Percentiles rank a stretch among this genome's conserved stretches.
Conservation (phyloP, 2,888 invertebrate genomes). For the Oasisia sp. region DNA sequence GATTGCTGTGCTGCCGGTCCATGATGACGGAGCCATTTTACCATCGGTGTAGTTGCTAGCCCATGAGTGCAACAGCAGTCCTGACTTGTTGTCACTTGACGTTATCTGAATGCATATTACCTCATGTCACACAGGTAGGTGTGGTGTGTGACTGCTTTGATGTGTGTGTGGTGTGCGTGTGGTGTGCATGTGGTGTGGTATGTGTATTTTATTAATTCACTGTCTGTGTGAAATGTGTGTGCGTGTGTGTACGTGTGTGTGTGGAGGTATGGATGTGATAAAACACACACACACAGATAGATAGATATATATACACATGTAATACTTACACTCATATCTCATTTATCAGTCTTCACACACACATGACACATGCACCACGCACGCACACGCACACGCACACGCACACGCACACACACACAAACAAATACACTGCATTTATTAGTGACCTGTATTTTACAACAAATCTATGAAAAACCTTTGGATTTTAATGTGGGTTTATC, state of each 20-base stretch:
- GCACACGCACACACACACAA: too few relatives aligned
- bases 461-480: background rate
- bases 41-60: conserved; percentile 86
- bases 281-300: too few relatives aligned
- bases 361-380: too few relatives aligned
- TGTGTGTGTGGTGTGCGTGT: background rate
- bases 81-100: conserved; percentile 73
- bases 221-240: background rate
- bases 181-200: background rate
- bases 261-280: too few relatives aligned
- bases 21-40: conserved; percentile 84
- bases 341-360: too few relatives aligned
- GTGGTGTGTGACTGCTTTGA: conserved; percentile 66
- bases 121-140: background rate
- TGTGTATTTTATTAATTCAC: conserved; percentile 66
- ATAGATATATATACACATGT: too few relatives aligned
- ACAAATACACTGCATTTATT: too few relatives aligned
- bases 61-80: conserved; percentile 84
- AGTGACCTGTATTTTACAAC: too few relatives aligned
- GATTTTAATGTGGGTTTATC: background rate
- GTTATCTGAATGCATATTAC: background rate
- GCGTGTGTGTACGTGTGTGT: too few relatives aligned
- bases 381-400: too few relatives aligned
- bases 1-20: conserved; percentile 86
- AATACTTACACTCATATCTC: too few relatives aligned